Percentiles rank a stretch among this genome's conserved stretches.
Conservation (phyloP, 2,113 vertebrate genomes). For the Cheirogaleus medius region DNA sequence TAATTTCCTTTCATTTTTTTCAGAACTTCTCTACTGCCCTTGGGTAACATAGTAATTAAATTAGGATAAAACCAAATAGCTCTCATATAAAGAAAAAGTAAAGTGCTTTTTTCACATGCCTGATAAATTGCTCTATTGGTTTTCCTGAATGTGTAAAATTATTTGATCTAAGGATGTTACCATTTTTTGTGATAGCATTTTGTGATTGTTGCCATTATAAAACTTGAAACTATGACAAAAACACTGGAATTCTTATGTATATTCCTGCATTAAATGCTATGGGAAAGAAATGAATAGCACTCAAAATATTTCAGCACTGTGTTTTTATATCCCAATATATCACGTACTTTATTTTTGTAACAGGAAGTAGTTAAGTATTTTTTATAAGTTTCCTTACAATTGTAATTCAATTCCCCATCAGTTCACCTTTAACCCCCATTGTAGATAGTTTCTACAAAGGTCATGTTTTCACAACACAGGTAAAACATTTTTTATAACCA, state of each 20-base stretch:
- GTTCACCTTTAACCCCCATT: not conserved
- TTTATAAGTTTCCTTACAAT: not conserved
- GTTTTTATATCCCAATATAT: not conserved
- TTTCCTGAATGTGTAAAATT: slow-evolving; percentile 30
- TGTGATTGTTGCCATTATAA: not conserved
- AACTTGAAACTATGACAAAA: not conserved
- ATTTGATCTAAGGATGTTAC: not conserved
- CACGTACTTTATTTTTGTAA: not conserved
- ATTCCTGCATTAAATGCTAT: not conserved
- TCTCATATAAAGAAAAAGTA: slow-evolving; percentile 69
- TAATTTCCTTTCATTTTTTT: slow-evolving; percentile 81
- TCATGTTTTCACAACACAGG: not conserved
- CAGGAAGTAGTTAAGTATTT: not conserved
- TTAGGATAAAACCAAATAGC: slow-evolving; percentile 73
- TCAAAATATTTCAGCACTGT: not conserved
- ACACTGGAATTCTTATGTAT: not conserved
- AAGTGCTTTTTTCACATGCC: not conserved
- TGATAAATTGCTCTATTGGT: not conserved
- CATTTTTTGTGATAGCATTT: not conserved
- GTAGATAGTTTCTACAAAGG: not conserved
- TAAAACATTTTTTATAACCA: not conserved
- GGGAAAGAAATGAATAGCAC: not conserved
- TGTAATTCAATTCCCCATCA: slow-evolving; percentile 20
- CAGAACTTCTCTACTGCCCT: slow-evolving; percentile 75
- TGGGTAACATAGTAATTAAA: slow-evolving; percentile 79